Evolutionary conservation across 2,113 vertebrate genomes (phyloP).

Genomic region (Nibea coibor): DNA sequence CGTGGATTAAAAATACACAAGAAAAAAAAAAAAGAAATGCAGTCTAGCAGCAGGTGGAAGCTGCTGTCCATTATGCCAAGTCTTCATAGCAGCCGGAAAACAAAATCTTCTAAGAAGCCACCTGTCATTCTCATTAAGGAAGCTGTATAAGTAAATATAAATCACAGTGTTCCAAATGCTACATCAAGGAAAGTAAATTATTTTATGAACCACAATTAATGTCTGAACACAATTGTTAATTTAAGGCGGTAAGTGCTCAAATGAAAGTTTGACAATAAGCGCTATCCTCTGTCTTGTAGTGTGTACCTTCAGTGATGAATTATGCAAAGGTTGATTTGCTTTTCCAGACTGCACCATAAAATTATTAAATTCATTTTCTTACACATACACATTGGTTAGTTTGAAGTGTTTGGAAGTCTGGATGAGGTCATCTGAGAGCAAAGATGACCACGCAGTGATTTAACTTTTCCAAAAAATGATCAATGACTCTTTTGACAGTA

Average conservation of each 20-base stretch:
- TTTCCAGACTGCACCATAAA: neutral
- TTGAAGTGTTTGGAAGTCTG: no score
- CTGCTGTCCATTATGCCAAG: neutral
- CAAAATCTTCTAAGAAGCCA: neutral
- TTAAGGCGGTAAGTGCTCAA: neutral
- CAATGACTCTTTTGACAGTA: neutral
- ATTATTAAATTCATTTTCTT: neutral
- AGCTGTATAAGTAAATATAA: neutral
- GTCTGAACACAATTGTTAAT: neutral
- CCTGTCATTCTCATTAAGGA: neutral
- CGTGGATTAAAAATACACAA: neutral
- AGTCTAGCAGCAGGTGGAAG: neutral
- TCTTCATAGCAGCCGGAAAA: neutral
- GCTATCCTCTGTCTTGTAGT: neutral
- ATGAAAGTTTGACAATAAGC: neutral
- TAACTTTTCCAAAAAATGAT: constrained; percentile 5
- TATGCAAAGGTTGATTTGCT: neutral
- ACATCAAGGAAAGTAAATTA: neutral
- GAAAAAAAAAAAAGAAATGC: neutral
- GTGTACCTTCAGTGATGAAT: neutral
- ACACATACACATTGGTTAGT: neutral
- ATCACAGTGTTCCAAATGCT: neutral
- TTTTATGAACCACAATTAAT: neutral
- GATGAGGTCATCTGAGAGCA: neutral
- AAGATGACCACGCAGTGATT: neutral